Base-by-base conservation (phyloP, 2,888 invertebrate genomes). In the Caenorhabditis sp. region DNA sequence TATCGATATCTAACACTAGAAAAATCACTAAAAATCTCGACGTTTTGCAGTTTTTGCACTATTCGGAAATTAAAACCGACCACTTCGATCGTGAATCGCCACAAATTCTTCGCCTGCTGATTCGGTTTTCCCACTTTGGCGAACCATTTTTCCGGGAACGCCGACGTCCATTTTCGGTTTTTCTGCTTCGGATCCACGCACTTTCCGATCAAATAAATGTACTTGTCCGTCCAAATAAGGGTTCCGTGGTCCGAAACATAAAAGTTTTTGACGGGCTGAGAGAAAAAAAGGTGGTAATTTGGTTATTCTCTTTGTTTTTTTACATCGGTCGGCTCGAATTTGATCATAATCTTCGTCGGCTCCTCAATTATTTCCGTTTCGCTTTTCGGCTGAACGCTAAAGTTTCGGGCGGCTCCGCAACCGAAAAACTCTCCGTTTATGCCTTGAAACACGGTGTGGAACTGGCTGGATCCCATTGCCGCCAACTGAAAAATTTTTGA, bases 281-380 rank as follows among this genome's bases (percentile, higher is more conserved):
- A 15, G 11, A 1, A 22, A 20, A 22, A 15, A 41, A n/a, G n/a
- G n/a, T n/a, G n/a, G n/a, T n/a, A n/a, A n/a, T n/a, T n/a, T n/a
- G 3, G 11, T 45, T 45, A 2, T 11, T 46, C 7, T 13, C 13
- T 24, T 24, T 11, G 27, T 27, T n/a, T 15, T 48, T 11, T 35
- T 13, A 52, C 52, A 39, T 53, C 53, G 39, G 53, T 53, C n/a
- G 53, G 53, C 39, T 53, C 53, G n/a, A 53, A 53, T 9, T 53
- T 53, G 11, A 53, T 2, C 11, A 20, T 11, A 8, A 53, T 39
- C 15, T 39, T 53, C n/a, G 32, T 32, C 7, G 53, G 53, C 26
- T 53, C 53, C 2, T 24, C 53, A 15, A 53, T 2, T 1, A 53
- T 6, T 15, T 53, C 53, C 2, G 22, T 53, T 1, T 53, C 37